phyloP scores from a whole-genome alignment of 2,113 vertebrate species.

The Rynchops niger region DNA sequence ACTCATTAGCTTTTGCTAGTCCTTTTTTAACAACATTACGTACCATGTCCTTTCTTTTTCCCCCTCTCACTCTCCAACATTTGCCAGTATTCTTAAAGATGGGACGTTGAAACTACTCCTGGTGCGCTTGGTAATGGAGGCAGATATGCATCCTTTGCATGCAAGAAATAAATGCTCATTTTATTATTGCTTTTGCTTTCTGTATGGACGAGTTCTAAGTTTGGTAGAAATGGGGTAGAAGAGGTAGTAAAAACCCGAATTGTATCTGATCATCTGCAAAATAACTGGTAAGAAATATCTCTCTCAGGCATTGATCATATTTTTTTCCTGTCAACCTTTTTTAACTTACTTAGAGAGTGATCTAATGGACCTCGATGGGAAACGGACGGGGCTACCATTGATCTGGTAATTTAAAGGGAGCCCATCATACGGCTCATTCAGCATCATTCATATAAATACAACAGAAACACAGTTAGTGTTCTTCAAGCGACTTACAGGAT shows the following conservation, averaged over 20 bases:
- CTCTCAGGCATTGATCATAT: neutral
- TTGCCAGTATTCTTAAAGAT: neutral
- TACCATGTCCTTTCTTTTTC: neutral
- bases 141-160: neutral
- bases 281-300: neutral
- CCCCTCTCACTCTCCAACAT: neutral
- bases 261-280: neutral
- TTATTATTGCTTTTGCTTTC: neutral
- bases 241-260: neutral
- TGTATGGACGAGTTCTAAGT: neutral
- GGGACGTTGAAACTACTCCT: neutral
- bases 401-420: neutral
- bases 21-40: neutral
- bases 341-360: neutral
- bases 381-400: neutral
- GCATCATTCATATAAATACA: neutral
- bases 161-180: neutral
- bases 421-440: neutral
- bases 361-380: neutral
- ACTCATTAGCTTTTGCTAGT: neutral
- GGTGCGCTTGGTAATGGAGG: neutral
- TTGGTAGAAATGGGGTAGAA: neutral
- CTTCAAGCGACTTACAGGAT: neutral
- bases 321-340: neutral
- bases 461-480: neutral